Base-by-base conservation (phyloP, 1,140 invertebrate genomes). In the Fopius arisanus region DNA sequence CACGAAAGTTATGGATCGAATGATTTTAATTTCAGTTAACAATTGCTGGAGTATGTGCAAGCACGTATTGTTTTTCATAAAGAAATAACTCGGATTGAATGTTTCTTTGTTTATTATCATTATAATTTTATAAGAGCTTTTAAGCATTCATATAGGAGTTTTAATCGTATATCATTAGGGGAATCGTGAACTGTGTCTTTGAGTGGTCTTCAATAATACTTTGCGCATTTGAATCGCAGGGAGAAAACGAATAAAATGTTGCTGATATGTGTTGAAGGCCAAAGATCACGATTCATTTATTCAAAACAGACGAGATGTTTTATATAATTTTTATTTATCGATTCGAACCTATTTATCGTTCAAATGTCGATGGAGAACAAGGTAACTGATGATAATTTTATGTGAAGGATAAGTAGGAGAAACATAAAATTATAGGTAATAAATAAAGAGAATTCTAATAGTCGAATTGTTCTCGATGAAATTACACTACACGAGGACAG, bases 401-500 rank as follows among this genome's bases (percentile, higher is more conserved):
- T 54, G 16, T n/a, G 2, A 72, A 31, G 62, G 59, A 69, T 37
- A 70, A 43, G 70, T 67, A 10, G 26, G 67, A 73, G 66, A 48
- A 76, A 81, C 81, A 51, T 7, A 59, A 59, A 59, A 28, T 59
- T 7, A 19, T n/a, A 26, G 9, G 19, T 81, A 80, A 79, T 77
- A 81, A 82, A 82, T 78, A 75, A 28, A 66, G 67, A 26, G 33
- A 70, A n/a, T n/a, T 41, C 66, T 72, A 68, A 77, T 78, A 59
- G 67, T 70, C 72, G 67, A 77, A 59, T 59, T 59, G 54, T 23
- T 71, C 67, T 75, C 62, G 59, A 73, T 75, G 54, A 63, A 76
- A 79, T 76, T 82, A 80, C 78, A 82, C 81, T 85, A 84, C 78
- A 79, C 82, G 82, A 84, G 81, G 79, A 85, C 79, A 84, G 81